Evolutionary conservation across 2,113 vertebrate species (phyloP), one percentile per base, ranked within the genome.

Genomic region (Raja brachyura): DNA sequence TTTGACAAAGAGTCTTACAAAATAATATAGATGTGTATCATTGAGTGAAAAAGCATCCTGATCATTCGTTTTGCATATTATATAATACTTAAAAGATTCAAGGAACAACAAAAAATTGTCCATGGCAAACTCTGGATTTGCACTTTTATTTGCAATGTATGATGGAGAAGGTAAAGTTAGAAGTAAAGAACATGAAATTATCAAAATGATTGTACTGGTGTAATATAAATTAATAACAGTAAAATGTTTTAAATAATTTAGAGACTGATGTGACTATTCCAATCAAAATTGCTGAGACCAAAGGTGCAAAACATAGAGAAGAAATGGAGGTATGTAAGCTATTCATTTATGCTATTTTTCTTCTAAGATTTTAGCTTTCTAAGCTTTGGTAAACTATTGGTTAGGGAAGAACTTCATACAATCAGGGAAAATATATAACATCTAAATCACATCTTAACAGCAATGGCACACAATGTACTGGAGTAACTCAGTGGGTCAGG

Each of bases 271-370:
- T 92, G 48, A 39, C 90, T 73, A 68, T 73, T 54, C 31, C 68
- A 48, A n/a, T 92, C 31, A 73, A 92, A 73, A 73, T 73, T 70
- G 8, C 68, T 92, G 90, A 92, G 3, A 92, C 8, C 25, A 25
- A 74, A 92, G 90, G 68, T 18, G 48, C 16, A 73, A 92, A 92
- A 4, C 90, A 54, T 73, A 74, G 22, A 73, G 73, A 92, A 54
- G 90, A 92, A 92, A 92, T 92, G 66, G 90, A 92, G 90, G 90
- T 92, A 73, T 70, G 63, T 59, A 85, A 20, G 54, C 4, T 3
- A 11, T 0, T 28, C 11, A n/a, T 28, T 56, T 5, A 86, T 86
- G 25, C 6, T 63, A 88, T n/a, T 63, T 48, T 63, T 66, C n/a
- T 5, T 3, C 39, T 31, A 88, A 63, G 83, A 31, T 66, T 88